Evolutionary conservation across 2,888 invertebrate species (phyloP).

Genomic region (Axea sp.): DNA sequence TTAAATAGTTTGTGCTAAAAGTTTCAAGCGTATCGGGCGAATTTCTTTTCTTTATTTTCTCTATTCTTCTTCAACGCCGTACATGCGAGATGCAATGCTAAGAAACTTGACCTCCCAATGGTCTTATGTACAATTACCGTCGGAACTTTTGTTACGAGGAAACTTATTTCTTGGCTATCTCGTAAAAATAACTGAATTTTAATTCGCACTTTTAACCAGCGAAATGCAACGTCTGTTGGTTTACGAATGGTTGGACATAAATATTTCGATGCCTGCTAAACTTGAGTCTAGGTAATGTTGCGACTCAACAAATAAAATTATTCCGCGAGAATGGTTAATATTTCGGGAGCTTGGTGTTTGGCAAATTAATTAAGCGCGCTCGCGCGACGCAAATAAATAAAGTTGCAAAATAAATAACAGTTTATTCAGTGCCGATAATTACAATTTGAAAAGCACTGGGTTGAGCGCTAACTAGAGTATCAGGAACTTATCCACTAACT

Average conservation of each 20-base stretch:
- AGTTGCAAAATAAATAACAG: conserved; percentile 37
- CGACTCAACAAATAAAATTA: conserved; percentile 27
- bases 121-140: conserved; percentile 31
- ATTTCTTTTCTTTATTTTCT: neutral
- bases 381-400: conserved; percentile 30
- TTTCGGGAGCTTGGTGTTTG: conserved; percentile 32
- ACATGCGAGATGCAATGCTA: conserved; percentile 9
- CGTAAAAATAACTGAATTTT: conserved; percentile 23
- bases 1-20: conserved; percentile 10
- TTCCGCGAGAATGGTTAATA: conserved; percentile 32
- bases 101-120: conserved; percentile 31
- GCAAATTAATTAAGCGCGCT: conserved; percentile 36
- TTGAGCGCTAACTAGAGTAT: conserved; percentile 30
- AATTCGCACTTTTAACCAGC: neutral
- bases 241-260: conserved; percentile 4
- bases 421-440: conserved; percentile 37
- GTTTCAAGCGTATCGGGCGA: conserved; percentile 11
- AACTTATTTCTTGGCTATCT: conserved; percentile 12
- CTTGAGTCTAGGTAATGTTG: conserved; percentile 1
- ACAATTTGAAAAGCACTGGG: conserved; percentile 27
- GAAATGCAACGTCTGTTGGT: conserved; percentile 14
- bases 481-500: conserved; percentile 30
- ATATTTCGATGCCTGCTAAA: conserved; percentile 8
- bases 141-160: conserved; percentile 26
- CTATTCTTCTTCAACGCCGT: neutral